A percentile compares a stretch with the other conserved stretches of the same genome.
These are phyloP conservation scores for Lanistes nyassanus DNA, from an alignment of 1,140 invertebrate genomes.

Conservation along the genomic window DNA sequence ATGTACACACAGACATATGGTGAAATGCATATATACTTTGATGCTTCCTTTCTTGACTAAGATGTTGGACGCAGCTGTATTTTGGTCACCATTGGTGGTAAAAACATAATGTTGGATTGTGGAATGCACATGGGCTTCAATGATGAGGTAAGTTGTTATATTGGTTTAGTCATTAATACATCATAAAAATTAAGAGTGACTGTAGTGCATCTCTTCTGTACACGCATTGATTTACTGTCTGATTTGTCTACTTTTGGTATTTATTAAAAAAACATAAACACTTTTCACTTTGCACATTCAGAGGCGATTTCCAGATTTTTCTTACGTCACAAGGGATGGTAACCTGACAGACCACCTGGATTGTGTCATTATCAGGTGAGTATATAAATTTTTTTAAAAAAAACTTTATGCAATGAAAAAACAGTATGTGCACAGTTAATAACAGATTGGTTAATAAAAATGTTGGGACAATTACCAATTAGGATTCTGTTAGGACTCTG, in stretches of 20 bases:
- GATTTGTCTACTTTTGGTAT: too few species aligned
- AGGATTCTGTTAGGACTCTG: too few species aligned
- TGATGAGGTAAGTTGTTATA: constrained; percentile 78
- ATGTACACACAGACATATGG: too few species aligned
- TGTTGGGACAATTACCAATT: too few species aligned
- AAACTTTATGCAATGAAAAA: neutral
- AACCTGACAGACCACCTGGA: constrained; percentile 93
- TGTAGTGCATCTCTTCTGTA: neutral
- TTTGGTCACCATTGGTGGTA: constrained; percentile 93
- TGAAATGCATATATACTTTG: neutral
- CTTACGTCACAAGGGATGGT: constrained; percentile 83
- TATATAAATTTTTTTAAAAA: too few species aligned
- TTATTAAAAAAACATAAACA: too few species aligned
- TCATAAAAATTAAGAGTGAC: neutral
- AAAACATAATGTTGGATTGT: constrained; percentile 99
- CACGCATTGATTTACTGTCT: too few species aligned
- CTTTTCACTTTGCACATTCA: too few species aligned
- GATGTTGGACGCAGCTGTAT: constrained; percentile 99
- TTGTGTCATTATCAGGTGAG: constrained; percentile 92
- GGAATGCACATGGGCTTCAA: constrained; percentile 99
- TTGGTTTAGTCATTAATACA: neutral
- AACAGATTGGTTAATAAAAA: too few species aligned
- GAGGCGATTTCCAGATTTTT: constrained; percentile 98
- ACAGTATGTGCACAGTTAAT: neutral
- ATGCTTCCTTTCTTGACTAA: constrained; percentile 24